Base-by-base conservation (phyloP, 1,140 invertebrate species). In the Melanaphis sacchari region DNA sequence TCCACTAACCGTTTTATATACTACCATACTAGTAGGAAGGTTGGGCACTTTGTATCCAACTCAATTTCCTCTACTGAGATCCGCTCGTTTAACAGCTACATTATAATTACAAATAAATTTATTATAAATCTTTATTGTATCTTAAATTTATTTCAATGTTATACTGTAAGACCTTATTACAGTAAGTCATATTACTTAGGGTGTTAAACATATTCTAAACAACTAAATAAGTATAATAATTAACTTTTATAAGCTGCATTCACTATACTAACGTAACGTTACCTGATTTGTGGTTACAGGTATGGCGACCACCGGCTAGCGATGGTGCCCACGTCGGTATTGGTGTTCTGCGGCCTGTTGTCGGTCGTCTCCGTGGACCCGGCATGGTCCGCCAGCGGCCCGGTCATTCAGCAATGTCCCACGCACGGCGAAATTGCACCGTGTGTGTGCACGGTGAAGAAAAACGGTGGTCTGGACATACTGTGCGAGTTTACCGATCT, bases 401-500 rank as follows among this genome's bases (percentile, higher is more conserved):
- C 90, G 40, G 66, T 91, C 54, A 46, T 94, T 36, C 97, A 97
- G 95, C 96, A 97, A 94, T 98, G 97, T 95, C 97, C 97, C 31
- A 95, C 96, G 82, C 96, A 96, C 93, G 95, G 94, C 93, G 97
- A 97, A 54, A 98, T 98, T 94, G 95, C 96, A 54, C 98, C 98
- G 40, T 98, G 98, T 95, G 96, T 96, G 93, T 98, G 98, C 95
- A 96, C 96, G 87, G 96, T 98, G 88, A 98, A 98, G 95, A 98
- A 97, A 95, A 97, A 97, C 94, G 98, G 98, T 21, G 98, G 98
- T 15, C 95, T 98, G 94, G 98, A 98, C 94, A 97, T 98, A 82
- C 96, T 97, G 41, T 98, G 98, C 96, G 98, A 98, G 95, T 97
- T 97, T 94, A 98, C 97, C 22, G 97, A 94, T 43, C 40, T 93